Evolutionary conservation across 2,113 vertebrate genomes (phyloP).

Genomic region (Nestor notabilis): DNA sequence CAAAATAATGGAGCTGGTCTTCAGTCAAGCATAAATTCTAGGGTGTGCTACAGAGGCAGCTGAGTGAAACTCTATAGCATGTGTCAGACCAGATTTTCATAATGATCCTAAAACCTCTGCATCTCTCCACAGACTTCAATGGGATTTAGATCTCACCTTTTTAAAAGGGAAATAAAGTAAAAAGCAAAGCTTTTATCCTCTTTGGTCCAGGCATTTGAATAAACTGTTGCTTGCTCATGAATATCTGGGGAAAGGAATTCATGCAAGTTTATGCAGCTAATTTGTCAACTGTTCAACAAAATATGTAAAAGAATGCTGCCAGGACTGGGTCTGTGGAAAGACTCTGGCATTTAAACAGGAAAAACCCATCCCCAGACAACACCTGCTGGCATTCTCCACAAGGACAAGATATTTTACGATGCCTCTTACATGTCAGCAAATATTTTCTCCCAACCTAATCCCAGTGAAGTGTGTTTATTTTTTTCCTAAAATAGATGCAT

Average conservation of each 20-base stretch:
- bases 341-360: not conserved
- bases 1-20: not conserved
- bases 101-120: not conserved
- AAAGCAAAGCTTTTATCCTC: not conserved
- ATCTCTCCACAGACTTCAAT: not conserved
- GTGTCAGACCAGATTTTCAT: not conserved
- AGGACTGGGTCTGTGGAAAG: not conserved
- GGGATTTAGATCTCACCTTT: not conserved
- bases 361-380: not conserved
- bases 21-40: not conserved
- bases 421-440: conserved; percentile 5
- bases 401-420: conserved; percentile 32
- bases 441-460: conserved; percentile 14
- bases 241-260: not conserved
- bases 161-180: not conserved
- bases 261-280: conserved; percentile 12
- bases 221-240: conserved; percentile 35
- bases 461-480: not conserved
- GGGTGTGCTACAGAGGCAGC: not conserved
- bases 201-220: conserved; percentile 13
- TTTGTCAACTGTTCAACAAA: conserved; percentile 33
- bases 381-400: conserved; percentile 53
- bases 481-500: not conserved
- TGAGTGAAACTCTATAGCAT: not conserved
- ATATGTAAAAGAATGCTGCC: not conserved